Evolutionary conservation across 2,113 vertebrate species (phyloP), one percentile per base, ranked within the genome.

Genomic region (Xyliphius kryptos): DNA sequence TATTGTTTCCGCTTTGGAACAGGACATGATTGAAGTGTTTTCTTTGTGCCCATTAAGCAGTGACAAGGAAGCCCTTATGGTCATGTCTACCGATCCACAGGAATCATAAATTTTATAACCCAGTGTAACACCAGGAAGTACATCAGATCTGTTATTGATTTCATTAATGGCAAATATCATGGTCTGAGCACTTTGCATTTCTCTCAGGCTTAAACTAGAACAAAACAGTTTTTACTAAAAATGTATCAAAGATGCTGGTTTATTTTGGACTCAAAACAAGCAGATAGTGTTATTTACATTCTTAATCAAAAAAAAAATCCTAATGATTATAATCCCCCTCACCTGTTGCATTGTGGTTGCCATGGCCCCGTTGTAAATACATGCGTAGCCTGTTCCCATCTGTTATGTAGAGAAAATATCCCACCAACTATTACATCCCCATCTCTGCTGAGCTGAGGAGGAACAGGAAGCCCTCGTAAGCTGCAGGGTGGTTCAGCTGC

Each of bases 91-190:
- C 26, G 26, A 32, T 32, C 74, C 70, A 64, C 78, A 78, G 1
- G 72, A 73, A 54, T 80, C 76, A 60, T 78, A 80, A 32, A 80
- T 70, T 60, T 63, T 76, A 65, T 80, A 80, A 15, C 76, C 78
- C 53, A 80, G 38, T 20, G 41, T 63, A 20, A 80, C 47, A 14
- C 62, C 70, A 22, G 76, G 76, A 52, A 80, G 74, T 56, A 80
- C 67, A 55, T 69, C 59, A 14, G 61, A 52, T 38, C 67, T 73
- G n/a, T 76, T 74, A 58, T 80, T 80, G 32, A 80, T 76, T 72
- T 80, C 71, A 21, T 79, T 75, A 63, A 79, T 79, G 22, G 79
- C 71, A 67, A 79, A 80, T 36, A 80, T 55, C 78, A 80, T 80
- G 52, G 78, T 73, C 41, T 74, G 74, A 44, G 72, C 74, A 68